Percentiles rank a stretch among this genome's conserved stretches.
phyloP scores from a whole-genome alignment of 2,888 invertebrate species.

The Tupiocoris notatus region DNA sequence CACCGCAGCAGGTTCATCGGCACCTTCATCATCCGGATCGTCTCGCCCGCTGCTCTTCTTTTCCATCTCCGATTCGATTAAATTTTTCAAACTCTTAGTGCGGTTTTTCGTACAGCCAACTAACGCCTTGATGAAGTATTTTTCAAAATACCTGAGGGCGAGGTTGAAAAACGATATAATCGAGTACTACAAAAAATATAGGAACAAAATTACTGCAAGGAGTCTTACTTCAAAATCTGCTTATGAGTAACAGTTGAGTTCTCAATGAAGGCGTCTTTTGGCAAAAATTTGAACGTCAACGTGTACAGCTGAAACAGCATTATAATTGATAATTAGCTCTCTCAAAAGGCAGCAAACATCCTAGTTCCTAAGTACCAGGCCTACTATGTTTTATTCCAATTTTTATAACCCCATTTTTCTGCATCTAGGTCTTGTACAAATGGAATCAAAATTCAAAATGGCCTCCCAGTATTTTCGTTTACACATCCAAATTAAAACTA shows the following conservation, averaged over 20 bases:
- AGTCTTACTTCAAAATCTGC: conserved; percentile 48
- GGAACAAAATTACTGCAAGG: not conserved
- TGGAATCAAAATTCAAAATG: too few species aligned
- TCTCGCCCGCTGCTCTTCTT: conserved; percentile 28
- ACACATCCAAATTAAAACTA: too few species aligned
- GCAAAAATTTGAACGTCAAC: conserved; percentile 72
- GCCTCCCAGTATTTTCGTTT: too few species aligned
- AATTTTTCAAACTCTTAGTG: conserved; percentile 5
- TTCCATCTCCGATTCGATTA: conserved; percentile 8
- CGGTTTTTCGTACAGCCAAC: not conserved
- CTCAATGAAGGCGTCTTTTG: conserved; percentile 64
- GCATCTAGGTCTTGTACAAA: too few species aligned
- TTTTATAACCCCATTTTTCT: too few species aligned
- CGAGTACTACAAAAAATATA: not conserved
- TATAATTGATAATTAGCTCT: not conserved
- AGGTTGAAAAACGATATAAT: too few species aligned
- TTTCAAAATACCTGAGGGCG: conserved; percentile 68
- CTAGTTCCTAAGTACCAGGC: too few species aligned
- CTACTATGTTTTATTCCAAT: too few species aligned
- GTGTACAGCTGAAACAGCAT: conserved; percentile 57
- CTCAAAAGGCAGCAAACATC: too few species aligned
- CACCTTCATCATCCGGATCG: conserved; percentile 49
- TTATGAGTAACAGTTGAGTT: conserved; percentile 49
- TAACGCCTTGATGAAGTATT: conserved; percentile 66
- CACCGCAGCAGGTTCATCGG: conserved; percentile 22